Percentiles rank a stretch among this genome's conserved stretches.
Conservation (phyloP, 1,140 invertebrate genomes). For the Scaptomyza hsui region DNA sequence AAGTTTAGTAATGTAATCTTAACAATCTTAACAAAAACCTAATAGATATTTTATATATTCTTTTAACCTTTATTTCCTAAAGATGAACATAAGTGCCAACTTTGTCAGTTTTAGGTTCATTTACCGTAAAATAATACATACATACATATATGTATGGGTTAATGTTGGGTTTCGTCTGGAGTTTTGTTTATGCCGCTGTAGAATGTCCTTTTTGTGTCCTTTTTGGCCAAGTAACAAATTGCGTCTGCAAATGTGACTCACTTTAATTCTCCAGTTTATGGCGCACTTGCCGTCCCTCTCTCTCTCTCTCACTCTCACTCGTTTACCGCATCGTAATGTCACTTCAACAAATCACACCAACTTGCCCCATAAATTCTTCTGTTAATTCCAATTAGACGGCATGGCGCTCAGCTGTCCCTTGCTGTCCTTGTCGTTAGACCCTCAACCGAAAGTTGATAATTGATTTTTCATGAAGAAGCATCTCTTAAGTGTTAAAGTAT, state of each 20-base stretch:
- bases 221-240: conserved; percentile 68
- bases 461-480: conserved; percentile 43
- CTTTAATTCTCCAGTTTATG: conserved; percentile 46
- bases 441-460: conserved; percentile 33
- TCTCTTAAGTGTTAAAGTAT: not conserved
- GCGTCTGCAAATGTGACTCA: conserved; percentile 71
- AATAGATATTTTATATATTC: not conserved
- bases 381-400: conserved; percentile 76
- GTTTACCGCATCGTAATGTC: conserved; percentile 77
- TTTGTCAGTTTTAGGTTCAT: conserved; percentile 34
- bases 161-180: conserved; percentile 53
- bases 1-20: no score
- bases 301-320: conserved; percentile 17
- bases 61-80: not conserved
- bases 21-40: no score
- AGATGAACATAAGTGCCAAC: not conserved
- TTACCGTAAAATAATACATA: conserved; percentile 22
- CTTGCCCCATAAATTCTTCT: conserved; percentile 68
- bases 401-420: conserved; percentile 38
- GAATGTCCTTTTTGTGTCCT: conserved; percentile 59
- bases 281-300: conserved; percentile 42
- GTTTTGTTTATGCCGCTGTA: conserved; percentile 62
- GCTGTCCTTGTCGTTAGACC: conserved; percentile 17
- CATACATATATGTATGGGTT: conserved; percentile 14
- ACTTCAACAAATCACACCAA: conserved; percentile 76